A percentile compares a stretch with the other conserved stretches of the same genome.
phyloP scores from a whole-genome alignment of 2,797 vertebrate species.

The Tamandua tetradactyla region DNA sequence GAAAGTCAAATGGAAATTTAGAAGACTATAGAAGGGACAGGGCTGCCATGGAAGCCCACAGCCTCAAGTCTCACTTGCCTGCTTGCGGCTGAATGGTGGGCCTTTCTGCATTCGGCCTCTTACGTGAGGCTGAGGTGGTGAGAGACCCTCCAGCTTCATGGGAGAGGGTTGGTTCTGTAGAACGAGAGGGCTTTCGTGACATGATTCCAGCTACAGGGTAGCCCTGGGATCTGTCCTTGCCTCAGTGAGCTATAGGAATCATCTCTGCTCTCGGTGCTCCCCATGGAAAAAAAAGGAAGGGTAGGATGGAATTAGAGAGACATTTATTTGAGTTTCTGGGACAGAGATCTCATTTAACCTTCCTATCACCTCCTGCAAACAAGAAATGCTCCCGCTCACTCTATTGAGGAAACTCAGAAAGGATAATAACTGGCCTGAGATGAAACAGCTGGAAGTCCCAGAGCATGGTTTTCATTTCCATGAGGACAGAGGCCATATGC shows the following conservation, averaged over 20 bases:
- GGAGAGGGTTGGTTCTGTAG: not conserved
- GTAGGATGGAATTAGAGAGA: not conserved
- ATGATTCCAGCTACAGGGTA: not conserved
- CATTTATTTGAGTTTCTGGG: not conserved
- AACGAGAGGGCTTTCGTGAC: not conserved
- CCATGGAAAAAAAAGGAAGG: not conserved
- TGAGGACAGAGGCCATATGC: not conserved
- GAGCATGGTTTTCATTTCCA: not conserved
- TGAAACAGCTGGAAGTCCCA: not conserved
- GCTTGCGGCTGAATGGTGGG: not conserved
- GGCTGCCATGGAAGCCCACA: not conserved
- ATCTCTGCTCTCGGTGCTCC: not conserved
- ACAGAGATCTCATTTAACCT: not conserved
- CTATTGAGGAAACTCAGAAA: not conserved
- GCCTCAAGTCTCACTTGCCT: fast-evolving
- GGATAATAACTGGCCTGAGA: not conserved
- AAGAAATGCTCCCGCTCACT: not conserved
- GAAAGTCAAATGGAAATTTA: not conserved
- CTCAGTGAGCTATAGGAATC: not conserved
- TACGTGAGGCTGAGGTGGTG: not conserved
- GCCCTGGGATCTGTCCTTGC: not conserved
- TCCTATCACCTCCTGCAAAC: not conserved
- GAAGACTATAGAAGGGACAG: not conserved
- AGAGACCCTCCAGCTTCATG: not conserved
- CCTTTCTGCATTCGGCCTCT: not conserved